Evolutionary conservation across 2,113 vertebrate genomes (phyloP), one percentile per base, ranked within the genome.

Genomic region (Lophochroa leadbeateri): DNA sequence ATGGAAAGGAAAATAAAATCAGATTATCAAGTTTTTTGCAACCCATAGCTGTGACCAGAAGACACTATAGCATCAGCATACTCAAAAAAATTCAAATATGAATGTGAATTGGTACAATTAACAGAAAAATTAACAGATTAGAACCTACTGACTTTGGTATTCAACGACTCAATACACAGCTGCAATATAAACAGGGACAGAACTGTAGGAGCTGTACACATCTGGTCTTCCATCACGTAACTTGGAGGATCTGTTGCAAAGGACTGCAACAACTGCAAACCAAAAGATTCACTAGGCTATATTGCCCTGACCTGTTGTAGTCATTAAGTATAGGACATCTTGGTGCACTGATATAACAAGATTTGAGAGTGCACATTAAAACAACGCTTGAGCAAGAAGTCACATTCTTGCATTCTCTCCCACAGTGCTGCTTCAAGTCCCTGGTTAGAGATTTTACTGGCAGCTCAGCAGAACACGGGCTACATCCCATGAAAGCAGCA

Each of bases 351-450:
- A 39, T 4, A 58, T 0, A 21, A 6, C 24, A 47, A 64, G 67
- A 77, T 21, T 55, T 1, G 2, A n/a, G 90, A 80, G 18, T 0
- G 0, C 23, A 15, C 0, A 0, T 64, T 82, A 44, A 65, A n/a
- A 9, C 52, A 79, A 71, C 10, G 9, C 39, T 14, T 33, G 10
- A 65, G 55, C 27, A 65, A 50, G 17, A 64, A 61, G 19, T 13
- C 53, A 64, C 0, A 2, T 28, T 28, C 55, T 61, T n/a, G 18
- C 9, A 13, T 47, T 20, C 24, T 31, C 41, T 70, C 46, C 55
- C 24, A 35, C 37, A 63, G 18, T 2, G 11, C 24, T 78, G 50
- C 43, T 41, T 49, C 37, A 41, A 81, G n/a, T 2, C 4, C 24
- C 24, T 1, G 6, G 37, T 11, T 47, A 52, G 39, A 72, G 33